phyloP scores from a whole-genome alignment of 2,113 vertebrate species.

The Herpailurus yagouaroundi region DNA sequence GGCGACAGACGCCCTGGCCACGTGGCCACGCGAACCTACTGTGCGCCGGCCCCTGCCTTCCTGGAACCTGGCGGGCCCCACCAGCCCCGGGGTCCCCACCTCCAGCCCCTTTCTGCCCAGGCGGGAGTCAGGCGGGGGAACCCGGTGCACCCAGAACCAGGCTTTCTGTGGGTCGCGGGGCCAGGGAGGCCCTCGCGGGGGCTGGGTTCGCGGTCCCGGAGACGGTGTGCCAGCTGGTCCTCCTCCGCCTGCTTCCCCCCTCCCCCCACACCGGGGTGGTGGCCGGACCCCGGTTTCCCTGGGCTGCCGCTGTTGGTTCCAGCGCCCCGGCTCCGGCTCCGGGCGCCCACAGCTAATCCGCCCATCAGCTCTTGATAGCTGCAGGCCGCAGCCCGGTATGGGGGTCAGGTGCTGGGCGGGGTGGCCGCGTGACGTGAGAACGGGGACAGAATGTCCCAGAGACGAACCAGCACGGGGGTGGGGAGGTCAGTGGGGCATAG shows the following conservation, averaged over 20 bases:
- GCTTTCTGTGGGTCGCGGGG: not conserved
- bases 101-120: not conserved
- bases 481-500: not conserved
- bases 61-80: rapidly evolving
- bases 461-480: not conserved
- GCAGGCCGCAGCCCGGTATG: rapidly evolving
- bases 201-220: not conserved
- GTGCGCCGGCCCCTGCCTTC: not conserved
- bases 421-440: not conserved
- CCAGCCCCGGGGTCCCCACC: not conserved
- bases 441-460: not conserved
- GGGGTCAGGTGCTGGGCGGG: not conserved
- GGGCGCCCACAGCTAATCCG: not conserved
- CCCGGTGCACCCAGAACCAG: not conserved
- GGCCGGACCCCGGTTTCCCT: not conserved
- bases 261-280: rapidly evolving
- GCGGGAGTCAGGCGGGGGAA: not conserved
- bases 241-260: rapidly evolving
- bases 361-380: rapidly evolving
- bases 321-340: not conserved
- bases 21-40: rapidly evolving
- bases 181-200: not conserved
- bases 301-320: not conserved
- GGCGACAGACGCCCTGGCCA: rapidly evolving
- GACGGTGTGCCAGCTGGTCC: too few species aligned